Evolutionary conservation across 2,888 invertebrate species (phyloP), one percentile per base, ranked within the genome.

Genomic region (Apamea epomidion): DNA sequence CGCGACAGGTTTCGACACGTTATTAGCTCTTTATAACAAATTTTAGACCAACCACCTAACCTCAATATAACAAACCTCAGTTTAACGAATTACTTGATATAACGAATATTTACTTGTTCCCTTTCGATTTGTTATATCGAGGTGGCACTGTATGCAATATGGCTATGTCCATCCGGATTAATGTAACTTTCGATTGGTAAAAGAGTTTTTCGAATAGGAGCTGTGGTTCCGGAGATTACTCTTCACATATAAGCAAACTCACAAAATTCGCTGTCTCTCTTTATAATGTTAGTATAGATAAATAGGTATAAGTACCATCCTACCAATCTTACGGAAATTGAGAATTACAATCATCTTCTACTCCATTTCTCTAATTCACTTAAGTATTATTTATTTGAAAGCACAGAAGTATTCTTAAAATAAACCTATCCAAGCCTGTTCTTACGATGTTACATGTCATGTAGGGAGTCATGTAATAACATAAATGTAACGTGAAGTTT

Each of bases 401-500:
- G 54, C 25, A 25, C 32, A 69, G 0, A 69, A 48, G 5, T 32
- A 25, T 42, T 29, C 42, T 64, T 54, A 51, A 54, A 69, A 79
- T 62, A 62, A 6, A 37, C 8, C 42, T 62, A n/a, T 58, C 14
- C n/a, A 42, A 60, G 12, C 32, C 29, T 70, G 29, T 29, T 58
- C 69, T 37, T 29, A 70, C 54, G 48, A 60, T 42, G 14, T 51
- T 48, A 62, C 16, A 48, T 5, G 69, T 51, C 76, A 62, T 54
- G 37, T 74, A 45, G 45, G 32, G 65, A 72, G 51, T 73, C 69
- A 74, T 62, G n/a, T 0, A 64, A 64, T 14, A 73, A 25, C 42
- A 14, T 29, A 54, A 45, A 76, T 68, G 54, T 82, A 45, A 74
- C 29, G 54, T 25, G 32, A 25, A 32, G 12, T 54, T 82, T 75